Base-by-base conservation (phyloP, 2,797 vertebrate genomes). In the Jordanella pulchra region DNA sequence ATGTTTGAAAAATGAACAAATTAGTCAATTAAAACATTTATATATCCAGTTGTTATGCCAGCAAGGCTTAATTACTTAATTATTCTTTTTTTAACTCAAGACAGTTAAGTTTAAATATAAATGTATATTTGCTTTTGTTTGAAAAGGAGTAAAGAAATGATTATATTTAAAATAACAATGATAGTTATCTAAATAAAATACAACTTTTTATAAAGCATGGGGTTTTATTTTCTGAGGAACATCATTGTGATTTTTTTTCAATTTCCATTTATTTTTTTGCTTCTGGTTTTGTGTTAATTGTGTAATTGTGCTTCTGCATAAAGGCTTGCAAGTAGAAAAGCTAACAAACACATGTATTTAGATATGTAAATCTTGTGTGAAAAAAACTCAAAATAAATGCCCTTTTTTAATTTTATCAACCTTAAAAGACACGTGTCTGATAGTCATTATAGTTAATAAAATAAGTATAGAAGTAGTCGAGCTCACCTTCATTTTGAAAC, bases 51-150 rank as follows among this genome's bases (percentile, higher is more conserved):
- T 69, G 78, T 68, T 71, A 44, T 67, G 73, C 77, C 84, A 87
- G 79, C 67, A 6, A 72, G 77, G 79, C 88, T 88, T 89, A 89
- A 91, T 89, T 87, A 88, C 84, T 84, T 84, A 71, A n/a, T n/a
- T n/a, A n/a, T n/a, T n/a, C n/a, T n/a, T n/a, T n/a, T n/a, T n/a
- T n/a, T n/a, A n/a, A n/a, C n/a, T n/a, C n/a, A n/a, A n/a, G n/a
- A n/a, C n/a, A n/a, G n/a, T n/a, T n/a, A n/a, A n/a, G n/a, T n/a
- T n/a, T n/a, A n/a, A n/a, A n/a, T n/a, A n/a, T n/a, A n/a, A n/a
- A n/a, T n/a, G n/a, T n/a, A n/a, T n/a, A n/a, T n/a, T n/a, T n/a
- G n/a, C n/a, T n/a, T n/a, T n/a, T n/a, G n/a, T n/a, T n/a, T n/a
- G n/a, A n/a, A n/a, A n/a, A n/a, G n/a, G n/a, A n/a, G n/a, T n/a